Conservation (phyloP, 2,888 invertebrate species). For the Lithophane socia region DNA sequence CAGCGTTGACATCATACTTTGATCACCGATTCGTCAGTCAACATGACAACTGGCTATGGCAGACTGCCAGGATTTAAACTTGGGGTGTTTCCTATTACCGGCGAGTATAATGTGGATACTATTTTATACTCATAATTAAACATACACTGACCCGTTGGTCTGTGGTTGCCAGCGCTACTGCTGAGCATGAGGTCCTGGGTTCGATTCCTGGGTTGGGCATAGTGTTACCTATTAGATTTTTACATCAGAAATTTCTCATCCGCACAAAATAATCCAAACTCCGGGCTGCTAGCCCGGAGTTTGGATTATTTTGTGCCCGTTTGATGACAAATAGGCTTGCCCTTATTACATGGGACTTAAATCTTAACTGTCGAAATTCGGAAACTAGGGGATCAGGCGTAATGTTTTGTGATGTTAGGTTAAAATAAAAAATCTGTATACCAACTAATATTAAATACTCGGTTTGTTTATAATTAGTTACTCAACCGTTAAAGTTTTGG, state of each 20-base stretch:
- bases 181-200: background rate
- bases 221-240: background rate
- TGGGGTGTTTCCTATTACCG: background rate
- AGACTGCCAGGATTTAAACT: constrained; percentile 37
- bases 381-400: background rate
- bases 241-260: background rate
- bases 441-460: too few relatives aligned
- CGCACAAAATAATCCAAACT: too few relatives aligned
- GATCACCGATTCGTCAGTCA: constrained; percentile 50
- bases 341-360: too few relatives aligned
- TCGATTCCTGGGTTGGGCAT: background rate
- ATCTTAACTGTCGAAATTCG: too few relatives aligned
- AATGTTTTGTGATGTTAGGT: background rate
- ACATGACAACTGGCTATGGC: constrained; percentile 34
- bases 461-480: too few relatives aligned
- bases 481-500: constrained; percentile 14
- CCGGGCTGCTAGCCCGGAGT: too few relatives aligned
- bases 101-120: background rate
- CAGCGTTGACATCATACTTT: constrained; percentile 47
- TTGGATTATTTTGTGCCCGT: too few relatives aligned
- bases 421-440: background rate
- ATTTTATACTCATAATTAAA: background rate
- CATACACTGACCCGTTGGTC: too few relatives aligned
- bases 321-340: too few relatives aligned
- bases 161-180: background rate